These are phyloP conservation scores for Diplogasteroides magnus DNA, from an alignment of 1,140 invertebrate species.

Conservation along the genomic window DNA sequence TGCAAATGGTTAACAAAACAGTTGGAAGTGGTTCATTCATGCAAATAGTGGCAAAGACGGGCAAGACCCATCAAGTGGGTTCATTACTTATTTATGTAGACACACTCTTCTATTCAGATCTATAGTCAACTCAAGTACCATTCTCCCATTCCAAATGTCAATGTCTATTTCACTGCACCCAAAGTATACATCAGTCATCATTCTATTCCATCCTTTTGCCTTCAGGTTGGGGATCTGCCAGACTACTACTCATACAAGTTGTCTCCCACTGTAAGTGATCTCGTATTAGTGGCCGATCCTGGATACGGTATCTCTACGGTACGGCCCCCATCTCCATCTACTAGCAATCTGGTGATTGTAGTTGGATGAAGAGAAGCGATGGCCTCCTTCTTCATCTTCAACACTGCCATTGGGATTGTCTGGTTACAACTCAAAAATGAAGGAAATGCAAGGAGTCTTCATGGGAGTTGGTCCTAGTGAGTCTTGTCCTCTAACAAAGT, in stretches of 20 bases:
- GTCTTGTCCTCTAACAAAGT: slow-evolving; percentile 1
- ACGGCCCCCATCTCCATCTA: slow-evolving; percentile 2
- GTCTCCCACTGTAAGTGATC: slow-evolving; percentile 15
- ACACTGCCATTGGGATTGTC: slow-evolving; percentile 6
- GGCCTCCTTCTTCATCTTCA: slow-evolving; percentile 3
- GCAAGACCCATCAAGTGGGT: slow-evolving; percentile 22
- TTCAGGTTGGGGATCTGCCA: slow-evolving; percentile 23
- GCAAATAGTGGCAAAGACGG: slow-evolving; percentile 20
- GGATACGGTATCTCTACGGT: slow-evolving; percentile 25
- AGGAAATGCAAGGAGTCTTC: slow-evolving; percentile 17
- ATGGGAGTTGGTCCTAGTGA: slow-evolving; percentile 23
- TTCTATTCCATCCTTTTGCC: background rate
- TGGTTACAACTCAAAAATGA: slow-evolving; percentile 19
- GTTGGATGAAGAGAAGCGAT: slow-evolving; percentile 22
- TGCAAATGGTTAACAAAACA: slow-evolving; percentile 26
- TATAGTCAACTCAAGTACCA: slow-evolving; percentile 27
- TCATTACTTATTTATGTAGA: background rate
- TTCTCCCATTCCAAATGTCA: slow-evolving; percentile 30
- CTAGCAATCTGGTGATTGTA: slow-evolving; percentile 1
- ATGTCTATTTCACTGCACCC: slow-evolving; percentile 22
- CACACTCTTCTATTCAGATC: slow-evolving; percentile 2
- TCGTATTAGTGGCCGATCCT: slow-evolving; percentile 20
- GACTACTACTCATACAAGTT: slow-evolving; percentile 23
- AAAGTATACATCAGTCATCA: background rate
- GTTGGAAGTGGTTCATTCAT: slow-evolving; percentile 21